These are phyloP conservation scores for Pollenia amentaria DNA, from an alignment of 2,888 invertebrate species.

Conservation along the genomic window DNA sequence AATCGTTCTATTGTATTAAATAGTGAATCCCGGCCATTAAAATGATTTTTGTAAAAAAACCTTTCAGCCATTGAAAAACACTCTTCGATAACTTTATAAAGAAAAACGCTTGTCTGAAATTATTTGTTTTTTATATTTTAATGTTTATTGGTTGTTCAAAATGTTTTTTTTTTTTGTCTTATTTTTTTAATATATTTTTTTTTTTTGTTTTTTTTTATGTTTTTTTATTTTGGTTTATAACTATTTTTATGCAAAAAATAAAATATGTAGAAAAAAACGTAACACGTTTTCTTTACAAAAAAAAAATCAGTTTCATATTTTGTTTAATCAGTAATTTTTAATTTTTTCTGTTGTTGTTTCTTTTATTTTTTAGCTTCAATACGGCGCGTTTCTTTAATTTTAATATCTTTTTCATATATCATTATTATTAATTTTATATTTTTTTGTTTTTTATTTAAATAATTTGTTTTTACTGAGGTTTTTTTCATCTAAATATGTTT, in stretches of 20 bases:
- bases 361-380: constrained; percentile 74
- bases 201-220: constrained; percentile 50
- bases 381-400: constrained; percentile 75
- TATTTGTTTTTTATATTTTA: constrained; percentile 74
- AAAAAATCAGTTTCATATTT: constrained; percentile 82
- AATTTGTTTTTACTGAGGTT: constrained; percentile 69
- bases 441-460: constrained; percentile 66
- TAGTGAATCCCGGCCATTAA: too few relatives aligned
- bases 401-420: constrained; percentile 64
- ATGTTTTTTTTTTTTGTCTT: constrained; percentile 62
- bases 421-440: constrained; percentile 79
- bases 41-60: too few relatives aligned
- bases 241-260: constrained; percentile 74
- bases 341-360: constrained; percentile 62
- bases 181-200: constrained; percentile 57
- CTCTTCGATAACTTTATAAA: background rate
- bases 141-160: constrained; percentile 74
- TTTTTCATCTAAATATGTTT: constrained; percentile 76
- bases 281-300: constrained; percentile 83
- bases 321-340: constrained; percentile 75
- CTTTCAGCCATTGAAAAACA: too few relatives aligned
- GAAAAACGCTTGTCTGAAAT: constrained; percentile 67
- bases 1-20: too few relatives aligned
- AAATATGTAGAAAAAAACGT: constrained; percentile 78
- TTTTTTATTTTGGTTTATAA: constrained; percentile 71